phyloP scores from a whole-genome alignment of 2,113 vertebrate species.

The Pelecanus crispus region DNA sequence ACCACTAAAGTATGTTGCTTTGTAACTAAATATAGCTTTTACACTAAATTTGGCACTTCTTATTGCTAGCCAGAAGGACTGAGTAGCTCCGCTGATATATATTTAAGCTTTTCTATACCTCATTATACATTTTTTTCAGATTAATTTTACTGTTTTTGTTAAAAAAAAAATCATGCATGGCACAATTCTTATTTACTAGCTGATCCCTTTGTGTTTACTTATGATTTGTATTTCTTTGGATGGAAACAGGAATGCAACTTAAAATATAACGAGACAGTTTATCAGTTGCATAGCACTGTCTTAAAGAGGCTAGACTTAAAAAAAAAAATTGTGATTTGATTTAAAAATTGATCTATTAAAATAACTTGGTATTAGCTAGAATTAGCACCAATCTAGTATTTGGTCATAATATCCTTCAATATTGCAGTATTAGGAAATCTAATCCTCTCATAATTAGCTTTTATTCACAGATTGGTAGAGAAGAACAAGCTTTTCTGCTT shows the following conservation, averaged over 20 bases:
- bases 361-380: not conserved
- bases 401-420: conserved; percentile 9
- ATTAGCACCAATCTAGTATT: conserved; percentile 21
- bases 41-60: conserved; percentile 59
- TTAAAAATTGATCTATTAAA: not conserved
- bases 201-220: conserved; percentile 35
- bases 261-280: not conserved
- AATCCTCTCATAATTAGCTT: conserved; percentile 55
- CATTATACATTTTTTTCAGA: conserved; percentile 27
- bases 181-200: conserved; percentile 23
- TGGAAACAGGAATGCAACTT: not conserved
- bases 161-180: conserved; percentile 27
- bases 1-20: conserved; percentile 53
- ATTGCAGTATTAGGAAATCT: conserved; percentile 26
- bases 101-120: conserved; percentile 50
- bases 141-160: conserved; percentile 8
- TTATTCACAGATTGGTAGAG: conserved; percentile 40
- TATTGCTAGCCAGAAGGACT: conserved; percentile 57
- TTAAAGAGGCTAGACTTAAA: not conserved
- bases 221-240: not conserved
- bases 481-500: conserved; percentile 44
- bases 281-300: not conserved
- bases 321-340: not conserved
- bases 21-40: conserved; percentile 61
- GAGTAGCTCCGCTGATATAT: conserved; percentile 17